Conservation (phyloP, 2,888 invertebrate genomes). For the Limnephilus rhombicus region DNA sequence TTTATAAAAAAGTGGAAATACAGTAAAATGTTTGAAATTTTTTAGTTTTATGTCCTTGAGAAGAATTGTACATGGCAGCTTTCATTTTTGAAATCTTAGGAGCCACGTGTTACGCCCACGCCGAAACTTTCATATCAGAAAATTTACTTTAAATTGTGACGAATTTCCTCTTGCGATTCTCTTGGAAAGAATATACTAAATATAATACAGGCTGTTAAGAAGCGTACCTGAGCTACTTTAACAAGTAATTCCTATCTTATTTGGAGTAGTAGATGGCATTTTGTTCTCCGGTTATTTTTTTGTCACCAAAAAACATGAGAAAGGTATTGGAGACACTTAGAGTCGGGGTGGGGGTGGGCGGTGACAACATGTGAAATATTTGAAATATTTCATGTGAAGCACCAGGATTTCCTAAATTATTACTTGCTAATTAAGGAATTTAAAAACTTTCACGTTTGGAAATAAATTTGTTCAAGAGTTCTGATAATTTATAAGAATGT, state of each 20-base stretch:
- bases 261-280: too few relatives aligned
- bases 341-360: too few relatives aligned
- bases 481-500: neutral
- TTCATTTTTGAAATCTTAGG: neutral
- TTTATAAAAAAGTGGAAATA: neutral
- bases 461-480: neutral
- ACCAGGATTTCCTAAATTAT: neutral
- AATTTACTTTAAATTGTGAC: too few relatives aligned
- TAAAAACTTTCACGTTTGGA: neutral
- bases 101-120: neutral
- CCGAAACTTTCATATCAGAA: too few relatives aligned
- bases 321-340: too few relatives aligned
- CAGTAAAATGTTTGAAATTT: neutral
- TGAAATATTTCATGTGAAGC: neutral
- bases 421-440: neutral
- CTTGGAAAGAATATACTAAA: too few relatives aligned
- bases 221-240: too few relatives aligned
- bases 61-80: neutral
- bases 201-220: too few relatives aligned
- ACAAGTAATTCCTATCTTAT: too few relatives aligned
- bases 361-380: neutral
- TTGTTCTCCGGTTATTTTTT: too few relatives aligned
- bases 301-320: too few relatives aligned
- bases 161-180: too few relatives aligned
- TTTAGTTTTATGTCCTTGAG: neutral